Evolutionary conservation across 2,888 invertebrate genomes (phyloP).

Genomic region (Cybosia mesomella): DNA sequence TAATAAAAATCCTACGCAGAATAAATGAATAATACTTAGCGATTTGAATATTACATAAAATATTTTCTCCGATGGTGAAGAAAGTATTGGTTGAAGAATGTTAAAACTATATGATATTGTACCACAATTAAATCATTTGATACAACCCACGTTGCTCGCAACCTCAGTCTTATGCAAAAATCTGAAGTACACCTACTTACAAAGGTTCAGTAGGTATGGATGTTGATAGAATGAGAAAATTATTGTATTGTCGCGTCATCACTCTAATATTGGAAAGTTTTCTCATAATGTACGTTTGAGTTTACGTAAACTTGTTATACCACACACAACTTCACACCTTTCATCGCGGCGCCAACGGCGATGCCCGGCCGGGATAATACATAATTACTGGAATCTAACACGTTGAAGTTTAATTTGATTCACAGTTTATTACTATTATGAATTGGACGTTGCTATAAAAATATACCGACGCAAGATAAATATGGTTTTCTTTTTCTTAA

Average conservation of each 20-base stretch:
- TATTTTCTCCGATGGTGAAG: constrained; percentile 43
- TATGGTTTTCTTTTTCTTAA: no score
- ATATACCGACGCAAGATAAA: no score
- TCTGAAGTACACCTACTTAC: constrained; percentile 30
- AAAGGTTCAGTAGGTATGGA: constrained; percentile 11
- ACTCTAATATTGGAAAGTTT: constrained; percentile 21
- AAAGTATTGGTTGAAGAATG: constrained; percentile 39
- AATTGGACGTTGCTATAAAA: no score
- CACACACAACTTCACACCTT: background rate
- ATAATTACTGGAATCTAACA: background rate
- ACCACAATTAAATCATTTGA: constrained; percentile 50
- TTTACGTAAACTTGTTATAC: constrained; percentile 15
- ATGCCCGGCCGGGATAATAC: background rate
- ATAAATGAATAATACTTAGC: constrained; percentile 19
- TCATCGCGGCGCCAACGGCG: background rate
- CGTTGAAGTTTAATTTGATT: background rate
- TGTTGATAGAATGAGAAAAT: constrained; percentile 45
- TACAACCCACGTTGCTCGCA: constrained; percentile 44
- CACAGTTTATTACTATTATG: background rate
- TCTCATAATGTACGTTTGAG: constrained; percentile 15
- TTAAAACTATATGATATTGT: constrained; percentile 19
- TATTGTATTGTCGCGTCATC: constrained; percentile 25
- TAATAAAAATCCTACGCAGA: constrained; percentile 21
- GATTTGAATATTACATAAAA: constrained; percentile 37
- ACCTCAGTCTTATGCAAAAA: constrained; percentile 36